phyloP scores from a whole-genome alignment of 1,140 invertebrate species.

The Aphelenchoides besseyi region DNA sequence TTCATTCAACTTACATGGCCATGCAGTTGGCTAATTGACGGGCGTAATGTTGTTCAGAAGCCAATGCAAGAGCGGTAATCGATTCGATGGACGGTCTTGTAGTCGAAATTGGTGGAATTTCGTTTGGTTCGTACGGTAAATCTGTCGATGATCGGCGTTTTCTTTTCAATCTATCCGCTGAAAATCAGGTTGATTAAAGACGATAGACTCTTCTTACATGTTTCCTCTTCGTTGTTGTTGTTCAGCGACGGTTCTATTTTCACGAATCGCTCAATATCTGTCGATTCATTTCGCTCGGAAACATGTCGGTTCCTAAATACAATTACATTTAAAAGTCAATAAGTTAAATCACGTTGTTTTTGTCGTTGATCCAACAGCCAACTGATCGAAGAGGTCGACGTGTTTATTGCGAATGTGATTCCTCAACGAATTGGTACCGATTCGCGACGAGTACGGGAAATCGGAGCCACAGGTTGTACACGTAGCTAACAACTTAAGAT shows the following conservation, averaged over 20 bases:
- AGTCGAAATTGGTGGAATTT: neutral
- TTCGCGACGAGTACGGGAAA: conserved; percentile 2
- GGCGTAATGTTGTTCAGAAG: neutral
- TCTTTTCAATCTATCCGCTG: too few relatives aligned
- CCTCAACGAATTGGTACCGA: conserved; percentile 8
- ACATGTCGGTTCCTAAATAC: neutral
- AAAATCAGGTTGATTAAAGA: too few relatives aligned
- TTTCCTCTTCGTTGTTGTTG: neutral
- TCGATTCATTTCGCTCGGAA: neutral
- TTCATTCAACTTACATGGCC: neutral
- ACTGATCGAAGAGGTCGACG: neutral
- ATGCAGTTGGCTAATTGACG: neutral
- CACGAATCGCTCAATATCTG: neutral
- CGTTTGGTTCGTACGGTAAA: neutral
- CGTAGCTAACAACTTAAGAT: too few relatives aligned
- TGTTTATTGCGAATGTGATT: neutral
- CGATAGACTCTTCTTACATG: neutral
- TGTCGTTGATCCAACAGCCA: neutral
- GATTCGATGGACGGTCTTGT: neutral
- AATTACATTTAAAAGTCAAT: neutral
- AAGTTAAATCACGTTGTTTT: neutral
- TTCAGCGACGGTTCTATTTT: neutral
- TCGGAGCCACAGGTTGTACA: neutral
- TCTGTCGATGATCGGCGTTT: too few relatives aligned
- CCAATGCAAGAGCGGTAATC: neutral